These are phyloP conservation scores for Pelodiscus sinensis DNA, from an alignment of 2,113 vertebrate genomes.

Conservation along the genomic window DNA sequence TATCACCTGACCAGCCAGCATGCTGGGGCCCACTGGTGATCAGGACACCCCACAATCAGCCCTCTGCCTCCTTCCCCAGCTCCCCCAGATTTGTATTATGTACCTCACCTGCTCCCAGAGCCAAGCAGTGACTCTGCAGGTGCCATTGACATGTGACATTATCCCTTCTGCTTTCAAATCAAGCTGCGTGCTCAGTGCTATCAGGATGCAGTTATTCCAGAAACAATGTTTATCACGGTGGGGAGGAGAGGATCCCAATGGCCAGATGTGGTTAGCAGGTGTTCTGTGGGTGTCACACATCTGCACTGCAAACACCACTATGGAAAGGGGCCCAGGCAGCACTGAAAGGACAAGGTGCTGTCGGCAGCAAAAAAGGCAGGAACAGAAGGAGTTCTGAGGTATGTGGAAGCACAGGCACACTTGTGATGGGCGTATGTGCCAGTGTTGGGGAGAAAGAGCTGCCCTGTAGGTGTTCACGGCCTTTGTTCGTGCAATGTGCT, in stretches of 20 bases:
- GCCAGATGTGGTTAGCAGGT: neutral
- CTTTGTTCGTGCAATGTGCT: neutral
- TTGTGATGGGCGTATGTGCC: neutral
- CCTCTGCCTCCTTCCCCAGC: neutral
- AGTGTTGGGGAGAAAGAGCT: no score
- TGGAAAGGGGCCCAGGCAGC: rapidly evolving
- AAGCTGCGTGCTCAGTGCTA: neutral
- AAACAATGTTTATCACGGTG: rapidly evolving
- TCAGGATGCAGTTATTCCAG: constrained; percentile 49
- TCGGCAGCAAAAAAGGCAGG: neutral
- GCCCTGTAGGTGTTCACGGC: neutral
- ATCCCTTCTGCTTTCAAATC: neutral
- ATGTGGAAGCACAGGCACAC: no score
- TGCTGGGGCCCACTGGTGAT: neutral
- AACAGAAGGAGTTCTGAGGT: neutral
- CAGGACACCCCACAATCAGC: neutral
- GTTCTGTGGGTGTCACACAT: neutral
- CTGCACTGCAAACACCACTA: rapidly evolving
- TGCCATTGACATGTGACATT: neutral
- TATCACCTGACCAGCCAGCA: neutral
- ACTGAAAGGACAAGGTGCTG: rapidly evolving
- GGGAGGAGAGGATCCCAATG: neutral
- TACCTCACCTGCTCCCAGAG: neutral
- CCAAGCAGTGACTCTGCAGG: rapidly evolving
- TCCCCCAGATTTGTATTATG: no score